phyloP scores from a whole-genome alignment of 2,888 invertebrate genomes.

The Coelogynopora nodosa region DNA sequence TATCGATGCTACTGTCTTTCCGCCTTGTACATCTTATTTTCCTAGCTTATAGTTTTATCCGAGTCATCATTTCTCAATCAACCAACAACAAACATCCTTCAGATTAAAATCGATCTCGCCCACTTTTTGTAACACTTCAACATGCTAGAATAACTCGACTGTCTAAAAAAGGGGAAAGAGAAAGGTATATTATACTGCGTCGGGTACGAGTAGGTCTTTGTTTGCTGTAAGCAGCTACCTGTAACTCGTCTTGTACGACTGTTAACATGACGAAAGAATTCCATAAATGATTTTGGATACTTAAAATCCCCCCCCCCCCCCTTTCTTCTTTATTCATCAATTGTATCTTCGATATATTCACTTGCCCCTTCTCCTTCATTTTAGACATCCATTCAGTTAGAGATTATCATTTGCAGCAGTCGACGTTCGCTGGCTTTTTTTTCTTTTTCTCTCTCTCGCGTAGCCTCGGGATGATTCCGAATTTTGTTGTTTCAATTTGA shows the following conservation, averaged over 20 bases:
- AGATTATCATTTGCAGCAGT: slow-evolving; percentile 26
- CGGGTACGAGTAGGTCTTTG: neutral
- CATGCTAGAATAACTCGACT: slow-evolving; percentile 25
- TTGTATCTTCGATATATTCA: slow-evolving; percentile 17
- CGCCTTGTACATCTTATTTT: neutral
- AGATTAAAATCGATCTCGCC: slow-evolving; percentile 25
- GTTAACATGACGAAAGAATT: slow-evolving; percentile 8
- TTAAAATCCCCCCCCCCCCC: neutral
- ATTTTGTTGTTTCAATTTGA: slow-evolving; percentile 27
- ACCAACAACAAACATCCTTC: slow-evolving; percentile 1
- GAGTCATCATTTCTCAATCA: slow-evolving; percentile 21
- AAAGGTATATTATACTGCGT: neutral
- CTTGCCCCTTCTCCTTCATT: neutral
- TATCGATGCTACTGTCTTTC: neutral
- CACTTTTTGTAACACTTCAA: slow-evolving; percentile 23
- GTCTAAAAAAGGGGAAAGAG: neutral
- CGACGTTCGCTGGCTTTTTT: slow-evolving; percentile 8
- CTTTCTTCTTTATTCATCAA: neutral
- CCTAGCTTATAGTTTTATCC: too few species aligned
- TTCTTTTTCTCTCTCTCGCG: neutral
- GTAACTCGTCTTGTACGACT: neutral
- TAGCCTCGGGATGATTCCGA: slow-evolving; percentile 28
- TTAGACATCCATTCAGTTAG: slow-evolving; percentile 11
- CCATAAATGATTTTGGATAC: neutral
- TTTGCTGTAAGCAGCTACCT: neutral